Base-by-base conservation (phyloP, 2,888 invertebrate genomes). In the Mantis religiosa region DNA sequence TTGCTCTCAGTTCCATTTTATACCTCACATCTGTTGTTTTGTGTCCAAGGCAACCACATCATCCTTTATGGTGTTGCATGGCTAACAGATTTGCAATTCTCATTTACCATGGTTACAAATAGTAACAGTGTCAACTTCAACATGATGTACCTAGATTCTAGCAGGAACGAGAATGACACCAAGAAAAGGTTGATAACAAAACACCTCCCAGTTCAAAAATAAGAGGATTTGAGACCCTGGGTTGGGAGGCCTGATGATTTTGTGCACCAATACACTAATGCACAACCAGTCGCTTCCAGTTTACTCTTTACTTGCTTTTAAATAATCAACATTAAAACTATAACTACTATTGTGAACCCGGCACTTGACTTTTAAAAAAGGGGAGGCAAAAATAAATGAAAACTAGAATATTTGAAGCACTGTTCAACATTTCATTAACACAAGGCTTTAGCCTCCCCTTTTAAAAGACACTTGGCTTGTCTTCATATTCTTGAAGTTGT, bases 161-260 rank as follows among this genome's bases (percentile, higher is more conserved):
- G 88, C 89, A 90, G 90, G 90, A 90, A 90, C 90, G 90, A 90
- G 90, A 91, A 91, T 89, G 90, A 91, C 90, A 90, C 90, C 91
- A 90, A 90, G 90, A 91, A n/a, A 90, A 90, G 90, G 90, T 90
- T 89, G 85, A 90, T 90, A 90, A 91, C 90, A 91, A 91, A 91
- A 90, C 54, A 71, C 88, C 87, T 90, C 88, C 85, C 83, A 88
- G 83, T 82, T 87, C 34, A 87, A 87, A 82, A 28, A 82, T 27
- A 82, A 87, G 82, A 87, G 87, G 82, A 87, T 71, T 71, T 71
- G 54, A 71, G 54, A 71, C 54, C 54, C 54, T 71, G 54, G 54
- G 85, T 87, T n/a, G 34, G 82, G 87, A 87, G 87, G 87, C 87
- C 87, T 87, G 82, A 34, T 34, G 86, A 81, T 86, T 86, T 81